A percentile compares a stretch with the other conserved stretches of the same genome.
Evolutionary conservation across 2,113 vertebrate species (phyloP).

Genomic region (Scophthalmus maximus): DNA sequence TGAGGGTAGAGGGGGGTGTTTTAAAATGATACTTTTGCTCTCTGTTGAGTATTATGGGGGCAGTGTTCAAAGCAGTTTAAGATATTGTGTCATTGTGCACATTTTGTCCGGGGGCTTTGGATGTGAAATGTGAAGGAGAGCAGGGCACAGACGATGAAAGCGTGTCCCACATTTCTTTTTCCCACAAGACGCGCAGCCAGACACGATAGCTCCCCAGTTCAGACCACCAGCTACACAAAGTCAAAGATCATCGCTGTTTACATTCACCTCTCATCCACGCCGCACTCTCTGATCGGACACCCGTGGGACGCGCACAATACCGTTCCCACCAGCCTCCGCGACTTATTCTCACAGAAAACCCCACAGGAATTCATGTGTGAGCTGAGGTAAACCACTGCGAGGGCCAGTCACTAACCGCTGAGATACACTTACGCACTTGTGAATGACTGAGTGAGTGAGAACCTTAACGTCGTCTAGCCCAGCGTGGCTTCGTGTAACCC

Average conservation of each 20-base stretch:
- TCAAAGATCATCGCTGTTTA: slow-evolving; percentile 80
- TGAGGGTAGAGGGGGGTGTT: neutral
- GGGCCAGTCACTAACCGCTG: slow-evolving; percentile 57
- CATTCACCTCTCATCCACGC: slow-evolving; percentile 73
- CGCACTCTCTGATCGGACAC: slow-evolving; percentile 51
- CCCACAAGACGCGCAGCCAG: slow-evolving; percentile 57
- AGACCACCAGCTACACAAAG: slow-evolving; percentile 72
- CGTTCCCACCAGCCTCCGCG: slow-evolving; percentile 64
- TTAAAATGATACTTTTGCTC: neutral
- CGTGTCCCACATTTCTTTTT: slow-evolving; percentile 39
- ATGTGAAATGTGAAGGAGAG: slow-evolving; percentile 6
- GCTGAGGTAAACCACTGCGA: slow-evolving; percentile 75
- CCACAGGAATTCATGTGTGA: slow-evolving; percentile 63
- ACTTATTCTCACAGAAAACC: slow-evolving; percentile 56
- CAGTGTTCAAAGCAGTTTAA: neutral
- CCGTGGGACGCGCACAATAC: slow-evolving; percentile 50
- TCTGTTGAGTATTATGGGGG: too few relatives aligned
- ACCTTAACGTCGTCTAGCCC: slow-evolving; percentile 46
- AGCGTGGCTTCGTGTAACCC: slow-evolving; percentile 40
- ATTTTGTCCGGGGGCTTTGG: neutral
- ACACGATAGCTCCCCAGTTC: slow-evolving; percentile 40
- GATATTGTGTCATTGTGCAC: slow-evolving; percentile 1
- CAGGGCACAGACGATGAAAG: slow-evolving; percentile 6
- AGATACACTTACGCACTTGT: slow-evolving; percentile 51
- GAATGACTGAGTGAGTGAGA: slow-evolving; percentile 78